phyloP scores from a whole-genome alignment of 2,888 invertebrate genomes.

The Drosophila aldrichi region DNA sequence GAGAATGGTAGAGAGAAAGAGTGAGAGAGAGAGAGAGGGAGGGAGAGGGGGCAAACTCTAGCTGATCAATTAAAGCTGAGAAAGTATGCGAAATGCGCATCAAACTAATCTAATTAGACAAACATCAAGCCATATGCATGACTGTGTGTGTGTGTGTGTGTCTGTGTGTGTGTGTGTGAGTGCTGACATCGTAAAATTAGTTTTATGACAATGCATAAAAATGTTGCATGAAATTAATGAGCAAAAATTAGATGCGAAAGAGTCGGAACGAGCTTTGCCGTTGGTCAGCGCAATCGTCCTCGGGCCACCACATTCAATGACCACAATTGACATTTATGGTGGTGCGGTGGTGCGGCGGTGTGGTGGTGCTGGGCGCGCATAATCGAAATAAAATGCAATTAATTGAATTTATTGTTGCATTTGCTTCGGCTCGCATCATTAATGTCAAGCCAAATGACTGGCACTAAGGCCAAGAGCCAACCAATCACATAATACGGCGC shows the following conservation, averaged over 20 bases:
- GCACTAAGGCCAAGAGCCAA: constrained; percentile 38
- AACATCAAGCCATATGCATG: constrained; percentile 33
- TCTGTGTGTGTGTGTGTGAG: constrained; percentile 26
- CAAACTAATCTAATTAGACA: constrained; percentile 80
- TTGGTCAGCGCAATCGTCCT: not conserved
- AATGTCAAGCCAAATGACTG: constrained; percentile 48
- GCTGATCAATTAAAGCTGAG: constrained; percentile 34
- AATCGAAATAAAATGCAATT: constrained; percentile 81
- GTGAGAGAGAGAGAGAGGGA: not conserved
- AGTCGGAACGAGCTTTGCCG: constrained; percentile 10
- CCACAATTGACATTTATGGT: constrained; percentile 71
- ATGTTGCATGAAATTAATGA: constrained; percentile 79
- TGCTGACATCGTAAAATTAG: constrained; percentile 69
- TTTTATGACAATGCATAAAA: constrained; percentile 82
- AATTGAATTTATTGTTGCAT: constrained; percentile 80
- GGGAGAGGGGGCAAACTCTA: too few relatives aligned
- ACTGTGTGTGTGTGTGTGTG: constrained; percentile 20
- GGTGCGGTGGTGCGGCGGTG: constrained; percentile 14
- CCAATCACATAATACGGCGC: constrained; percentile 33
- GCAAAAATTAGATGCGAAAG: constrained; percentile 71
- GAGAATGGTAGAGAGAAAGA: not conserved
- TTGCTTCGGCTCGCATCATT: constrained; percentile 54
- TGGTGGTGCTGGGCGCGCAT: constrained; percentile 22
- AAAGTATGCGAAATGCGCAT: constrained; percentile 57
- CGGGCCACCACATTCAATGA: constrained; percentile 56